Evolutionary conservation across 2,797 vertebrate genomes (phyloP).

Genomic region (Esox lucius): DNA sequence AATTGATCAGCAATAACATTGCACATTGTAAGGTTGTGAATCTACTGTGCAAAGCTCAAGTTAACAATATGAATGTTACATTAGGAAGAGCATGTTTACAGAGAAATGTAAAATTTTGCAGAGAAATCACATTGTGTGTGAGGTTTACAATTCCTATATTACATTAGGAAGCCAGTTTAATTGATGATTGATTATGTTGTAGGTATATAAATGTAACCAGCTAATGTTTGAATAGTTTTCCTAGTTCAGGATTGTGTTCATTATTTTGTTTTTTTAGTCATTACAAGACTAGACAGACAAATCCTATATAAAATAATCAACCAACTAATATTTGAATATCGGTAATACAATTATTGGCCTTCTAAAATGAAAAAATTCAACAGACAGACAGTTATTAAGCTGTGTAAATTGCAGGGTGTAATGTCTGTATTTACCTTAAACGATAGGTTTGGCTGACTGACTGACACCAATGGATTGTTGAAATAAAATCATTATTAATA

Average conservation of each 20-base stretch:
- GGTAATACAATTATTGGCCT: neutral
- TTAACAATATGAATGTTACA: too few species aligned
- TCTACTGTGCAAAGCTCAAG: too few species aligned
- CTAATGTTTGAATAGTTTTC: neutral
- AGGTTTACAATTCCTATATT: neutral
- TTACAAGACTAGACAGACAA: too few species aligned
- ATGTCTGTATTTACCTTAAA: neutral
- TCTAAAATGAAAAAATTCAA: neutral
- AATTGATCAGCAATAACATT: neutral
- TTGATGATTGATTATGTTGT: too few species aligned
- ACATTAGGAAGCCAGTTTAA: neutral
- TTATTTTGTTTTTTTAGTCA: too few species aligned
- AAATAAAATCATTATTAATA: neutral
- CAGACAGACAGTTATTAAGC: neutral
- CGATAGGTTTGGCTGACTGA: neutral
- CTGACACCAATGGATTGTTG: neutral
- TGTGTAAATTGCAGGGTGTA: neutral
- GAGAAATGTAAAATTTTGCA: too few species aligned
- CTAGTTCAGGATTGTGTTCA: too few species aligned
- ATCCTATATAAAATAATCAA: neutral
- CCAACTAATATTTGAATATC: neutral
- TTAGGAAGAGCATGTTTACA: too few species aligned
- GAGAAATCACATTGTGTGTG: neutral
- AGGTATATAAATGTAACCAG: neutral
- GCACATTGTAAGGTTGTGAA: neutral